These are phyloP conservation scores for Ophion costatus DNA, from an alignment of 2,888 invertebrate species.

Conservation along the genomic window DNA sequence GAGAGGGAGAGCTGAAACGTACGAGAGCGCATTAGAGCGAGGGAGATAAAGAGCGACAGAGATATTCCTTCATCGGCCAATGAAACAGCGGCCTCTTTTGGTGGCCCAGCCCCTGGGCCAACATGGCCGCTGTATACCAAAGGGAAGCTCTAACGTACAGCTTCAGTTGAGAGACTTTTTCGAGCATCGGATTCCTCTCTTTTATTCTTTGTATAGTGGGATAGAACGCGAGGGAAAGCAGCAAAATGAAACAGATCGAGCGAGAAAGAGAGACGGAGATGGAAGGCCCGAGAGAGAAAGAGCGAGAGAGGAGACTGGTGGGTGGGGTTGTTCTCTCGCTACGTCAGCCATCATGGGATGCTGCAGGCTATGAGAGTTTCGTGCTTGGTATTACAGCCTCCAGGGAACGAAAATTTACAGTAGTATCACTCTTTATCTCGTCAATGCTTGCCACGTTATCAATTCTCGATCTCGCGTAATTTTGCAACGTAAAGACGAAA, in stretches of 20 bases:
- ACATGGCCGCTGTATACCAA: slow-evolving; percentile 81
- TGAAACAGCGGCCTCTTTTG: slow-evolving; percentile 79
- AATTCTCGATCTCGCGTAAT: slow-evolving; percentile 47
- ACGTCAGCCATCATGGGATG: slow-evolving; percentile 81
- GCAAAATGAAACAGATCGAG: slow-evolving; percentile 63
- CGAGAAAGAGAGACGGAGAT: slow-evolving; percentile 52
- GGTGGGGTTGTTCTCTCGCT: slow-evolving; percentile 71
- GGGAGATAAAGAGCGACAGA: slow-evolving; percentile 65
- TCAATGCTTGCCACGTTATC: slow-evolving; percentile 45
- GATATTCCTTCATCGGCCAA: slow-evolving; percentile 75
- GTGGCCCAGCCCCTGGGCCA: slow-evolving; percentile 82
- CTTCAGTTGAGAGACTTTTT: slow-evolving; percentile 72
- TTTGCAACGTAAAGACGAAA: slow-evolving; percentile 22
- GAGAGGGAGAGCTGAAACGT: slow-evolving; percentile 31
- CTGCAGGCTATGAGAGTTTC: slow-evolving; percentile 72
- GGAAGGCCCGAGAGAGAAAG: slow-evolving; percentile 37
- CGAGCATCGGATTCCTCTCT: slow-evolving; percentile 56
- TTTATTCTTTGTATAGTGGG: slow-evolving; percentile 56
- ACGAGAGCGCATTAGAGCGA: slow-evolving; percentile 54
- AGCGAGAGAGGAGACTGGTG: slow-evolving; percentile 55
- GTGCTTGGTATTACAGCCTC: slow-evolving; percentile 54
- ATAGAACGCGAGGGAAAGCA: slow-evolving; percentile 55
- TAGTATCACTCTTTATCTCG: slow-evolving; percentile 57
- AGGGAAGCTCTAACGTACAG: slow-evolving; percentile 76
- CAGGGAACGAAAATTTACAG: slow-evolving; percentile 55